Evolutionary conservation across 2,113 vertebrate species (phyloP), one percentile per base, ranked within the genome.

Genomic region (Phaethon lepturus): DNA sequence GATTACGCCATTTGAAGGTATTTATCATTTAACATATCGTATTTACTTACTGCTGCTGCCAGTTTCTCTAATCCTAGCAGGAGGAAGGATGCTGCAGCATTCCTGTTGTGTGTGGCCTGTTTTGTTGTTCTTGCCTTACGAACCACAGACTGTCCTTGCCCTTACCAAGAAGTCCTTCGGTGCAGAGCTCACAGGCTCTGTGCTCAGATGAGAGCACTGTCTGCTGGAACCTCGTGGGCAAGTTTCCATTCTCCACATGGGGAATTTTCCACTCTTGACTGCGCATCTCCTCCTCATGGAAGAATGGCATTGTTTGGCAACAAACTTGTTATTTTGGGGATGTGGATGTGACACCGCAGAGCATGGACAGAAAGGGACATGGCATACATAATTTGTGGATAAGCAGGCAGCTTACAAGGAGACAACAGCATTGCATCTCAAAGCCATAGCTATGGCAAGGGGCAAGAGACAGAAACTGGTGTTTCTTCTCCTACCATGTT

Each of bases 1-100:
- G 97, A 98, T 76, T 98, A 94, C 3, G 23, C 94, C 87, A 98
- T 97, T 81, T 98, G 97, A 98, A 95, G 85, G 76, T 55, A 78
- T 9, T 78, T 69, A 1, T 2, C 44, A 42, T 20, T 50, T 80
- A 31, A 35, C 45, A 4, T 35, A 45, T 18, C 72, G 29, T 69
- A 11, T 64, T 40, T 49, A 23, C 74, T 50, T 28, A 2, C 49
- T 71, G 75, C 94, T 73, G 83, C 64, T 73, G 77, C 35, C 47
- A 24, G 50, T 12, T 47, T 47, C 92, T 42, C 73, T 3, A 7
- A 26, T 6, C 78, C 71, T 1, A 2, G 78, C 2, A 0, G 44
- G 50, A 90, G 29, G 58, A 56, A 31, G 83, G 92, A 47, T 11
- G 19, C 82, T 52, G 88, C 84, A 78, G 88, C 59, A 15, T 13